These are phyloP conservation scores for Siniperca obscura DNA, from an alignment of 2,797 vertebrate species.

Conservation along the genomic window DNA sequence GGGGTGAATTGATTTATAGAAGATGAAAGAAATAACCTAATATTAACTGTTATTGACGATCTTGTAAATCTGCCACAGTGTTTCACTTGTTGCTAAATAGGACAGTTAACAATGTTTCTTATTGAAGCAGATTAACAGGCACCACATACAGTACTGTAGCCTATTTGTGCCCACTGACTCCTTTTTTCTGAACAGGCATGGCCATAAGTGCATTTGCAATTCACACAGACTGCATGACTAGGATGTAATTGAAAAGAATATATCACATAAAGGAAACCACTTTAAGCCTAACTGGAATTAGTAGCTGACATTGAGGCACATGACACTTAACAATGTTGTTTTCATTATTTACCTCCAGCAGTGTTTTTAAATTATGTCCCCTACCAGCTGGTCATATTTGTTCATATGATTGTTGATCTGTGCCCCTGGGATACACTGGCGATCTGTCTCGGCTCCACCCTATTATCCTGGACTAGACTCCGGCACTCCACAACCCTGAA, in stretches of 20 bases:
- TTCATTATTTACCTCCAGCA: not conserved
- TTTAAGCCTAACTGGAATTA: not conserved
- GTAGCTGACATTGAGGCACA: not conserved
- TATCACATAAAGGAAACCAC: not conserved
- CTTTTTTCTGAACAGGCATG: not conserved
- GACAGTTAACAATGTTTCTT: too few species aligned
- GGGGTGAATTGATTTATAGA: too few species aligned
- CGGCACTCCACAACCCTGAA: not conserved
- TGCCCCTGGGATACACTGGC: not conserved
- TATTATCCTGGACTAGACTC: not conserved
- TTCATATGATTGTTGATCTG: not conserved
- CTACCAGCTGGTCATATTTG: not conserved
- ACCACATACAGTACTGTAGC: too few species aligned
- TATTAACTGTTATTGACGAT: not conserved
- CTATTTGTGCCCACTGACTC: not conserved
- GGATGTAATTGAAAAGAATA: not conserved
- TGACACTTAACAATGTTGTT: not conserved
- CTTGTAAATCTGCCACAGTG: not conserved
- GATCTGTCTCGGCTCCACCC: not conserved
- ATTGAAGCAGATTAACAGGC: too few species aligned
- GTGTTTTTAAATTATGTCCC: not conserved
- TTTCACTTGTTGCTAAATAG: not conserved
- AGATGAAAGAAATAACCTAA: too few species aligned
- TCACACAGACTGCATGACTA: not conserved
- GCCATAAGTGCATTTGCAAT: not conserved